Conservation (phyloP, 2,113 vertebrate species). For the Tiliqua scincoides region DNA sequence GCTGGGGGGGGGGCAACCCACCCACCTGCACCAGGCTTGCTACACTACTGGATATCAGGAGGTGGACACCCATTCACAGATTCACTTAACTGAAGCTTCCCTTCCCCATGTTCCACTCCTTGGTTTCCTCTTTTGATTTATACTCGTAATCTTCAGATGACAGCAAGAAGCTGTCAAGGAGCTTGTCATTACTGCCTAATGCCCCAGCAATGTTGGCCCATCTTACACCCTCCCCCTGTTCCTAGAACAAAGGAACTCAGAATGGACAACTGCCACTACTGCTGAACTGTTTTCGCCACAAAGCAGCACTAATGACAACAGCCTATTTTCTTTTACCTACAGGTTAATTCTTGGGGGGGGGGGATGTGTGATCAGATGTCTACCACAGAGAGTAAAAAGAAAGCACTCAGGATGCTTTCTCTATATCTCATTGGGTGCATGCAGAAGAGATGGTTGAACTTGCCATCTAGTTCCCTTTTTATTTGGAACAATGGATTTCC, state of each 20-base stretch:
- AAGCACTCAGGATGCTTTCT: not conserved
- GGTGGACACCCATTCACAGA: not conserved
- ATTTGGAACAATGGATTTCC: not conserved
- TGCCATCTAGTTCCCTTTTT: not conserved
- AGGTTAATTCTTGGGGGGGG: not conserved
- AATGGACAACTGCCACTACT: not conserved
- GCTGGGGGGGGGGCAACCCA: too few species aligned
- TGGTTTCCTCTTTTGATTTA: not conserved
- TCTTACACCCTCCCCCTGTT: too few species aligned
- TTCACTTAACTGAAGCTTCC: not conserved
- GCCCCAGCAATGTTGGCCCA: not conserved
- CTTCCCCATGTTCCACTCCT: not conserved
- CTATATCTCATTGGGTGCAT: not conserved
- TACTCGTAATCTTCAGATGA: not conserved
- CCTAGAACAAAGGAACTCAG: not conserved
- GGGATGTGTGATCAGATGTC: not conserved
- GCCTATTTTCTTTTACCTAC: not conserved
- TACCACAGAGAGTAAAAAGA: not conserved
- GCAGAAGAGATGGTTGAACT: not conserved
- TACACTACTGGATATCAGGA: not conserved
- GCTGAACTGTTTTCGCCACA: not conserved
- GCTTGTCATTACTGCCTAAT: not conserved
- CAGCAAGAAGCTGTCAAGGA: too few species aligned
- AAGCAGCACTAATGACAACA: not conserved
- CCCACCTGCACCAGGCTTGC: too few species aligned